Base-by-base conservation (phyloP, 2,113 vertebrate genomes). In the Carettochelys insculpta region DNA sequence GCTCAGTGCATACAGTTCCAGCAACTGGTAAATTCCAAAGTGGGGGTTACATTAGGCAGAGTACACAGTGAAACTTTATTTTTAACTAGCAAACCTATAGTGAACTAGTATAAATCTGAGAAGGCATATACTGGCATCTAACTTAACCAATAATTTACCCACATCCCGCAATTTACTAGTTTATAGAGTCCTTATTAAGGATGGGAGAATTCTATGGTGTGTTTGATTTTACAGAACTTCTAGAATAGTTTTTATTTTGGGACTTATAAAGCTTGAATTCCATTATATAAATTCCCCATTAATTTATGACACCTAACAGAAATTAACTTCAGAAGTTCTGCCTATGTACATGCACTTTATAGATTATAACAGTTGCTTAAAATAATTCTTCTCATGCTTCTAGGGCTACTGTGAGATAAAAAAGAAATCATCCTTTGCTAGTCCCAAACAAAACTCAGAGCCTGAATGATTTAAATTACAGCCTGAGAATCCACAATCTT, bases 81-180 rank as follows among this genome's bases (percentile, higher is more conserved):
- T 76, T 78, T 14, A 80, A 80, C 2, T 24, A 80, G 4, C 12
- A 82, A 68, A 79, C 9, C 75, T 71, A 6, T 73, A 54, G 51
- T 43, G 27, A 22, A 52, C 6, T 4, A 68, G 5, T 1, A 2
- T 92, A 5, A 3, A 0, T 65, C 58, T 56, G 7, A 83, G 19
- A 25, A 86, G 83, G 14, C 0, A 47, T 34, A 77, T 84, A 73
- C 22, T 5, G 3, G 1, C 12, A 3, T 84, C 86, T 31, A 38
- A 27, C 41, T 52, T 8, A 56, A 77, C 58, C 53, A 77, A 80
- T 31, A 75, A 58, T 50, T 8, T 9, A 56, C 41, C 22, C 8
- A 34, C 45, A 52, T 53, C 12, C 12, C 20, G 29, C 1, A 11
- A 77, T 11, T 27, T 82, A 82, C 31, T 82, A 54, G 2, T 27